Conservation (phyloP, 2,797 vertebrate species). For the Rhabdophis nuchalis region DNA sequence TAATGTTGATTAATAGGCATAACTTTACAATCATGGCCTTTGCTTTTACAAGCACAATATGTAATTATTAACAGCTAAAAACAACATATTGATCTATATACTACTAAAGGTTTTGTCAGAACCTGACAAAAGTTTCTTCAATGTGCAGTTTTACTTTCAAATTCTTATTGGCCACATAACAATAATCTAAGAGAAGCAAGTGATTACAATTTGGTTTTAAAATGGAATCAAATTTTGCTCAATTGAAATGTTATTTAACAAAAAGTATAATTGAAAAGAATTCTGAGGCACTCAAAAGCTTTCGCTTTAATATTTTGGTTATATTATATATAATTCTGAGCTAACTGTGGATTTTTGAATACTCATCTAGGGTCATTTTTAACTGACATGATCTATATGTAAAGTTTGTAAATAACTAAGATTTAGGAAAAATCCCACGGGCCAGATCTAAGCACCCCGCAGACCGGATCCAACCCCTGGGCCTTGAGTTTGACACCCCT, state of each 20-base stretch:
- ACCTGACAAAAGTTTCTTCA: background rate
- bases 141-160: background rate
- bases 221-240: background rate
- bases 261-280: background rate
- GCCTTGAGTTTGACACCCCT: no score
- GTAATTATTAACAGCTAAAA: background rate
- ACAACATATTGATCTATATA: background rate
- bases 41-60: background rate
- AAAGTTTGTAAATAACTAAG: background rate
- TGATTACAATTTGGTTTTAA: background rate
- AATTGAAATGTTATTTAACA: background rate
- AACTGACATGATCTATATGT: background rate
- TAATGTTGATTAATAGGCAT: background rate
- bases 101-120: background rate
- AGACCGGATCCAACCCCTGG: no score
- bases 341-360: background rate
- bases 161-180: background rate
- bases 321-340: background rate
- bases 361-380: background rate
- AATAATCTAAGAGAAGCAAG: background rate
- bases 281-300: background rate
- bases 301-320: no score
- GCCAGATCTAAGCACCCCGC: no score
- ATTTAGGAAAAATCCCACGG: background rate
- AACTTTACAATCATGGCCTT: background rate